A percentile compares a stretch with the other conserved stretches of the same genome.
Evolutionary conservation across 2,888 invertebrate species (phyloP).

Genomic region (Drosophila macrospina): DNA sequence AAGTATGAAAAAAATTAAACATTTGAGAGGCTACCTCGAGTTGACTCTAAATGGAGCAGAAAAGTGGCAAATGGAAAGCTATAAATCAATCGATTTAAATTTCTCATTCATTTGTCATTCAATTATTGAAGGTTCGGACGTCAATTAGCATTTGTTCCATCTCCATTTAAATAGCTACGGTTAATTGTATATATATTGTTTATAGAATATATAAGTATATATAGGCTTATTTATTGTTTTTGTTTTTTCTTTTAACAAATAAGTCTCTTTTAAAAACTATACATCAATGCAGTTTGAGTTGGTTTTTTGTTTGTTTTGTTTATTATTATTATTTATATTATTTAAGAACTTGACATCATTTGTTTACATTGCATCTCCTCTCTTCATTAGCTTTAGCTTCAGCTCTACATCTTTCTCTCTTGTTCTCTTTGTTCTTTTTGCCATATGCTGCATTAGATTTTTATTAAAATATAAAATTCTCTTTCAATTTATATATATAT

Average conservation of each 20-base stretch:
- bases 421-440: conserved; percentile 55
- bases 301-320: conserved; percentile 25
- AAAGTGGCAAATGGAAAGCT: conserved; percentile 8
- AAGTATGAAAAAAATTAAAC: conserved; percentile 46
- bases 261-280: conserved; percentile 70
- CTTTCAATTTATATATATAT: conserved; percentile 42
- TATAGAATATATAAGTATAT: conserved; percentile 33
- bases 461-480: conserved; percentile 71
- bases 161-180: conserved; percentile 43
- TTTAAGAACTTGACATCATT: conserved; percentile 50
- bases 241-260: conserved; percentile 49
- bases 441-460: conserved; percentile 59
- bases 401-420: conserved; percentile 26
- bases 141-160: conserved; percentile 43
- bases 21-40: conserved; percentile 21
- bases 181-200: conserved; percentile 40
- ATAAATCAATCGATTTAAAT: background rate
- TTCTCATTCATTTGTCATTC: background rate
- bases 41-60: conserved; percentile 13
- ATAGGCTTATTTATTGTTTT: conserved; percentile 34
- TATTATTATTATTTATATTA: conserved; percentile 44
- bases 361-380: conserved; percentile 27
- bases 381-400: conserved; percentile 6
- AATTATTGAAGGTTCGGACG: conserved; percentile 36
- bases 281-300: conserved; percentile 56